These are phyloP conservation scores for Orthochromis malagaraziensis DNA, from an alignment of 2,113 vertebrate genomes.

Conservation along the genomic window DNA sequence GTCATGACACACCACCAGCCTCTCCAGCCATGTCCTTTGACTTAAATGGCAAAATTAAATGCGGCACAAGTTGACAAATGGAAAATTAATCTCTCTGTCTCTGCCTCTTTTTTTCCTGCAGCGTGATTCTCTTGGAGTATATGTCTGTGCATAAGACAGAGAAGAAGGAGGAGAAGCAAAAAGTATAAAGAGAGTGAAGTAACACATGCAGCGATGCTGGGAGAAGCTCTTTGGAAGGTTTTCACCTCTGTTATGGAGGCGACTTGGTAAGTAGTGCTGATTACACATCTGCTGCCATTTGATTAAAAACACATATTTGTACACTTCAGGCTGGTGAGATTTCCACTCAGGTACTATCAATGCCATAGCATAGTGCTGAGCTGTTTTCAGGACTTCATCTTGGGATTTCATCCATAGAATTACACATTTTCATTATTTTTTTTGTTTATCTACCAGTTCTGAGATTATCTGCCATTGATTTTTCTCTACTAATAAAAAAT, in stretches of 20 bases:
- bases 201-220: slow-evolving; percentile 2
- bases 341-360: not conserved
- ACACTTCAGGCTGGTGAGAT: not conserved
- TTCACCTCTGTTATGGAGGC: not conserved
- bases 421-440: not conserved
- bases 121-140: not conserved
- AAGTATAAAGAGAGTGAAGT: not conserved
- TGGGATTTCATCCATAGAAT: not conserved
- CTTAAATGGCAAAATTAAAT: slow-evolving; percentile 8
- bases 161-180: not conserved
- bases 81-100: not conserved
- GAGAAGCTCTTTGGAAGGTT: not conserved
- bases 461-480: not conserved
- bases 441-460: not conserved
- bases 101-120: not conserved
- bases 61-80: slow-evolving; percentile 1
- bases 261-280: not conserved
- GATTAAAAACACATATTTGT: not conserved
- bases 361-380: not conserved
- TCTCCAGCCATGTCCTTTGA: not conserved
- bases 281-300: slow-evolving; percentile 6
- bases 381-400: not conserved
- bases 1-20: slow-evolving; percentile 13
- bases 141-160: not conserved
- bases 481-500: not conserved